These are phyloP conservation scores for Rhabdomys dilectus DNA, from an alignment of 2,113 vertebrate species.

Conservation along the genomic window DNA sequence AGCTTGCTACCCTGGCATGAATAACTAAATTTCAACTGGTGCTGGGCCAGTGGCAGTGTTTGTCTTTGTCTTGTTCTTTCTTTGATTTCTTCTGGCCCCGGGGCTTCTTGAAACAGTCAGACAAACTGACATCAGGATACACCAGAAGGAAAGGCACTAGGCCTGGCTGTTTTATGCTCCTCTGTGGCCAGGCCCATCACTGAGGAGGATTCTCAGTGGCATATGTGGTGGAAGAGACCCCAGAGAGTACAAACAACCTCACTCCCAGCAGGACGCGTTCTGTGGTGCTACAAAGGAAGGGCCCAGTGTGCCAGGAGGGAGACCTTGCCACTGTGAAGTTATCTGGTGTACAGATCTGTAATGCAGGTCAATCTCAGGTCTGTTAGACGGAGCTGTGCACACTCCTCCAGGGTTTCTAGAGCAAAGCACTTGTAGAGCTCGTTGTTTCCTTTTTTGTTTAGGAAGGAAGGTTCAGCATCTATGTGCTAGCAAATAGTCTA, in stretches of 20 bases:
- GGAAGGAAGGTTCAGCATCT: conserved; percentile 22
- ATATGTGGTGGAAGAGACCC: background rate
- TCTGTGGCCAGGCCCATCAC: background rate
- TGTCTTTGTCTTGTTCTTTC: conserved; percentile 4
- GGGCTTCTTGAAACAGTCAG: background rate
- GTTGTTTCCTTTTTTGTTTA: conserved; percentile 51
- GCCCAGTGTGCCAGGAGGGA: background rate
- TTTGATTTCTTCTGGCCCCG: conserved; percentile 40
- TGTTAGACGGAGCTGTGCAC: background rate
- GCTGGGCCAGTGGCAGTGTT: background rate
- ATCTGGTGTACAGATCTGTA: background rate
- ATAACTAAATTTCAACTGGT: background rate
- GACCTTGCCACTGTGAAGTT: too few relatives aligned
- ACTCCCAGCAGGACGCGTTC: background rate
- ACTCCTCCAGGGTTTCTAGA: background rate
- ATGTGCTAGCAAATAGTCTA: background rate
- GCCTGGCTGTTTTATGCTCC: background rate
- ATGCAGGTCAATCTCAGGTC: background rate
- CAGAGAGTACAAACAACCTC: background rate
- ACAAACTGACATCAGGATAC: conserved; percentile 14
- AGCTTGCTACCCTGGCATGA: too few relatives aligned
- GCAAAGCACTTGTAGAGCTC: background rate
- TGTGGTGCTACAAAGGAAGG: background rate
- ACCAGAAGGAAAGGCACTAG: background rate
- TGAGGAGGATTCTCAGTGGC: background rate